Evolutionary conservation across 2,888 invertebrate genomes (phyloP).

Genomic region (Drosophila heteroneura): DNA sequence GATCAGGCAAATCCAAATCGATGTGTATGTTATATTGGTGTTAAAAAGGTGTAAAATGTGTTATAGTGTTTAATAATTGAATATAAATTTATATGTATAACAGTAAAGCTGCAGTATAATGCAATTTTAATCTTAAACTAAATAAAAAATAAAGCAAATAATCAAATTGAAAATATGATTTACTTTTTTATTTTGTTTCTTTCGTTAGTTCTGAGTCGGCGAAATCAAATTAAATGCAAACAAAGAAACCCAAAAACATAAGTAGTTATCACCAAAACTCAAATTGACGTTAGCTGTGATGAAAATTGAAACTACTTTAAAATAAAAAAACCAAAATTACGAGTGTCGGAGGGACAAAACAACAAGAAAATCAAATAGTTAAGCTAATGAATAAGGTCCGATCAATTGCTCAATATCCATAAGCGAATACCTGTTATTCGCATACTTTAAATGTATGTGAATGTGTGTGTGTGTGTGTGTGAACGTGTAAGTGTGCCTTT

Average conservation of each 20-base stretch:
- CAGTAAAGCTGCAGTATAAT: conserved; percentile 24
- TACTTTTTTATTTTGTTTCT: conserved; percentile 26
- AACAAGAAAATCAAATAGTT: conserved; percentile 19
- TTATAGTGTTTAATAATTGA: conserved; percentile 57
- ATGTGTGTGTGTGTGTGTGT: conserved; percentile 1
- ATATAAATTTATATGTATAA: conserved; percentile 37
- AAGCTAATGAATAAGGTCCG: conserved; percentile 20
- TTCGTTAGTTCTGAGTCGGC: conserved; percentile 10
- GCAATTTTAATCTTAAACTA: conserved; percentile 26
- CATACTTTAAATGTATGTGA: neutral
- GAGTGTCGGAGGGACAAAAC: conserved; percentile 9
- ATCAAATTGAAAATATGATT: conserved; percentile 19
- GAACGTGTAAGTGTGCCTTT: conserved; percentile 5
- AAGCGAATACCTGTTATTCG: neutral
- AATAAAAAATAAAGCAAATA: conserved; percentile 8
- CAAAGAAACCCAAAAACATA: conserved; percentile 1
- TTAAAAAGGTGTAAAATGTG: conserved; percentile 62
- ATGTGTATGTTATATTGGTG: conserved; percentile 47
- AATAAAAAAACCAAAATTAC: conserved; percentile 23
- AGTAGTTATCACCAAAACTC: conserved; percentile 28
- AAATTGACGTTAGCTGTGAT: conserved; percentile 72
- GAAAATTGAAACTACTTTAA: conserved; percentile 50
- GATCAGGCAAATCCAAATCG: conserved; percentile 29
- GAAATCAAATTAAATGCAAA: conserved; percentile 5
- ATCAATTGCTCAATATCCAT: conserved; percentile 41